Percentiles rank a stretch among this genome's conserved stretches.
phyloP scores from a whole-genome alignment of 2,113 vertebrate genomes.

The Himantopus leucocephalus region DNA sequence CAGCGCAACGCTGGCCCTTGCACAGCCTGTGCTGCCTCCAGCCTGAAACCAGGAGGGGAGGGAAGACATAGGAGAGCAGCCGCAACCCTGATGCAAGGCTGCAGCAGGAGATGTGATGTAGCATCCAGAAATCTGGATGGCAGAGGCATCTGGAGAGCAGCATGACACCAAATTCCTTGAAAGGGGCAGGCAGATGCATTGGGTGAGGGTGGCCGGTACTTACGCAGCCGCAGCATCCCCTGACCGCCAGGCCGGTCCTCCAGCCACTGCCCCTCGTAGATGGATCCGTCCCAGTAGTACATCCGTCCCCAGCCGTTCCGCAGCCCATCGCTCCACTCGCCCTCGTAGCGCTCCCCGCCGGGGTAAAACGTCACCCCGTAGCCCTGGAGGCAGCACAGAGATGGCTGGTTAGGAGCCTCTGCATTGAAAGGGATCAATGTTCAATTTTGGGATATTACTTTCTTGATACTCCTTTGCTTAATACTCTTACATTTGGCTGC shows the following conservation, averaged over 20 bases:
- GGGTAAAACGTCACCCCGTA: slow-evolving; percentile 79
- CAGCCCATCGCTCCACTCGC: slow-evolving; percentile 80
- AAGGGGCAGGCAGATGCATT: not conserved
- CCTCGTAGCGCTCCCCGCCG: slow-evolving; percentile 79
- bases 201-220: not conserved
- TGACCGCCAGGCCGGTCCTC: slow-evolving; percentile 75
- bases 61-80: not conserved
- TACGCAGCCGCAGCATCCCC: slow-evolving; percentile 81
- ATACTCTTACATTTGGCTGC: not conserved
- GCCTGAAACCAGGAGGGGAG: not conserved
- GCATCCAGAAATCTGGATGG: not conserved
- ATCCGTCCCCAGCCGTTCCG: slow-evolving; percentile 87
- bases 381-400: slow-evolving; percentile 73
- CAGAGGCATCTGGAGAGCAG: not conserved
- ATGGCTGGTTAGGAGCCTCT: not conserved
- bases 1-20: rapidly evolving
- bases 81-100: not conserved
- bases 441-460: not conserved
- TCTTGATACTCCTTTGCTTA: not conserved
- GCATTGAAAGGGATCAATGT: not conserved
- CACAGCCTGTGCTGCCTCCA: not conserved
- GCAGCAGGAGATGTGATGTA: rapidly evolving
- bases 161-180: rapidly evolving
- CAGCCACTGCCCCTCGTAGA: slow-evolving; percentile 90
- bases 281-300: slow-evolving; percentile 77